Conservation (phyloP, 2,113 vertebrate species). For the Mormoops blainvillei region DNA sequence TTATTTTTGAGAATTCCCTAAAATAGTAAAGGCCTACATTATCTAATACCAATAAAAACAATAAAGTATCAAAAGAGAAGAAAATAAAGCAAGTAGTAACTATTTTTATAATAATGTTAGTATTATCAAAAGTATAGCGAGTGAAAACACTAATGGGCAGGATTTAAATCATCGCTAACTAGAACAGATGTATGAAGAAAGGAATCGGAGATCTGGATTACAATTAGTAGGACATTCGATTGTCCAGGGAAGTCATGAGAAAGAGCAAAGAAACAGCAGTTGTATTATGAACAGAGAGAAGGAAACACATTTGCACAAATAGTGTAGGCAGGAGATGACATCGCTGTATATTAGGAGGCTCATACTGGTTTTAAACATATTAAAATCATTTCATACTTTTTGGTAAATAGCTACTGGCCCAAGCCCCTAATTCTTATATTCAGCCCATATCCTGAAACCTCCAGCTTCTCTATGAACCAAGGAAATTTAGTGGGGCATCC, state of each 20-base stretch:
- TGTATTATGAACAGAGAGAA: background rate
- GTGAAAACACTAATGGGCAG: background rate
- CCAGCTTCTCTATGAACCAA: background rate
- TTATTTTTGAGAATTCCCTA: background rate
- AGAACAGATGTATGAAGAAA: background rate
- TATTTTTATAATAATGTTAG: background rate
- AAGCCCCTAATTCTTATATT: background rate
- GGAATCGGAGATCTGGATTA: background rate
- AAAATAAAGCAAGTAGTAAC: background rate
- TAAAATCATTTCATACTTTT: background rate
- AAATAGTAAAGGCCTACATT: background rate
- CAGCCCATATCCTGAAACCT: background rate
- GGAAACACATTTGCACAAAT: background rate
- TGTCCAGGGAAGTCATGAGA: background rate
- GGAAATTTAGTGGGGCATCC: background rate
- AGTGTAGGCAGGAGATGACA: background rate
- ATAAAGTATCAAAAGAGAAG: background rate
- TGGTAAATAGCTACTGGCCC: background rate
- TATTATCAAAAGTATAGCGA: background rate
- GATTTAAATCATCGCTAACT: background rate
- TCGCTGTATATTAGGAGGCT: background rate
- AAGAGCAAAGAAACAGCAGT: background rate
- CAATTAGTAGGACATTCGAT: background rate
- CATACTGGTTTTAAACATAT: background rate
- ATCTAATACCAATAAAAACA: background rate